Base-by-base conservation (phyloP, 2,797 vertebrate genomes). In the Eulemur coronatus region DNA sequence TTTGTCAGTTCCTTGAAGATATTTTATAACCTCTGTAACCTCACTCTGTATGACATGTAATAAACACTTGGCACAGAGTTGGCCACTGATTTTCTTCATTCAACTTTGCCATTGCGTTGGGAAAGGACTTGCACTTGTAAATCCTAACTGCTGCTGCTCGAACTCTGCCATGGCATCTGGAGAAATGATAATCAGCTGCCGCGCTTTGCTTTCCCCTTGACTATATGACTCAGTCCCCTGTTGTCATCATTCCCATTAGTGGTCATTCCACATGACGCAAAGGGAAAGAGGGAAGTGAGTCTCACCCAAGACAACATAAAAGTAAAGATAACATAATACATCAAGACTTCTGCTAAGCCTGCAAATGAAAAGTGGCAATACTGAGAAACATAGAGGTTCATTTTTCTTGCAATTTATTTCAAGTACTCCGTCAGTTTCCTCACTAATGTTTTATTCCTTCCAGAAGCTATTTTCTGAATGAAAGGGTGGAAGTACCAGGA, bases 201-300 rank as follows among this genome's bases (percentile, higher is more conserved):
- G 17, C 38, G 57, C 52, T 69, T 94, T 93, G 55, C 26, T 79
- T 35, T 63, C 72, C n/a, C 46, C 52, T 84, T 63, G 48, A 90
- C 61, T 67, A 15, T 48, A 11, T 97, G 88, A 92, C 88, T 97
- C 79, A 97, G 52, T 87, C n/a, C 30, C 4, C 4, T n/a, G 75
- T n/a, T 81, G 75, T 94, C 96, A 96, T 91, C 85, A 24, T 84
- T 80, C 69, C 79, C 75, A 76, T 89, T 82, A 97, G 73, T 50
- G 90, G 82, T 90, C 90, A 73, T 72, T 69, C 72, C 57, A 59
- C 78, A 92, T 91, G 82, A 97, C 12, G 73, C 92, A 94, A 80
- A 89, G 70, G 92, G 79, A 95, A 92, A 73, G 65, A 94, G 33
- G 91, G 90, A 55, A 70, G 50, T 33, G 91, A 30, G 38, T 78